phyloP scores from a whole-genome alignment of 2,113 vertebrate genomes.

The Microcebus griseorufus region DNA sequence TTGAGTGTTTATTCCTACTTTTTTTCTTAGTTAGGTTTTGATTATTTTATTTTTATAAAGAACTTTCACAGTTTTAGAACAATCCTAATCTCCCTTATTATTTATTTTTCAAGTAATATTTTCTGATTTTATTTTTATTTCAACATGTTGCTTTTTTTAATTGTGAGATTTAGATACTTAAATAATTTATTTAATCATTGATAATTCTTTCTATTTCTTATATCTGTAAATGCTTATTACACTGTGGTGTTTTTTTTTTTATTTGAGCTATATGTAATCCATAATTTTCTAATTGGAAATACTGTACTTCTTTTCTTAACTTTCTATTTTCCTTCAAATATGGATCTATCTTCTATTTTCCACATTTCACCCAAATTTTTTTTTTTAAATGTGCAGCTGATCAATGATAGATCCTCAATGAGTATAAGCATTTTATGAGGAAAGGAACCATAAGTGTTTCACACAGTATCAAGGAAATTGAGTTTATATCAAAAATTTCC shows the following conservation, averaged over 20 bases:
- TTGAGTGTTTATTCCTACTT: conserved; percentile 12
- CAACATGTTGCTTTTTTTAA: background rate
- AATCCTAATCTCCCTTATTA: background rate
- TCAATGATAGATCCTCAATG: no score
- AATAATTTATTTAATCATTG: background rate
- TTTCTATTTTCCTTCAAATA: no score
- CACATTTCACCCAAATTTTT: no score
- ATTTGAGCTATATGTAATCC: no score
- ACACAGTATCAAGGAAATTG: no score
- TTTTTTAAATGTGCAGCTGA: no score
- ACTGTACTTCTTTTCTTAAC: no score
- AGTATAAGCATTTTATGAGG: no score
- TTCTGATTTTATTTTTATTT: conserved; percentile 24
- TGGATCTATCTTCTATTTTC: no score
- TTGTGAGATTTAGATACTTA: background rate
- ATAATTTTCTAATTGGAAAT: no score
- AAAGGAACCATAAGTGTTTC: no score
- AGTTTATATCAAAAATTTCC: no score
- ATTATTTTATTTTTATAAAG: conserved; percentile 1
- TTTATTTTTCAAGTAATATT: background rate
- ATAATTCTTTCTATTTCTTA: background rate
- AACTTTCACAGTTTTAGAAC: background rate
- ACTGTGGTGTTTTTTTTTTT: background rate
- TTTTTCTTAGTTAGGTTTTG: background rate
- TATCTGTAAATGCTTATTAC: background rate